These are phyloP conservation scores for Rhagophthalmus giganteus DNA, from an alignment of 2,888 invertebrate species.

Conservation along the genomic window DNA sequence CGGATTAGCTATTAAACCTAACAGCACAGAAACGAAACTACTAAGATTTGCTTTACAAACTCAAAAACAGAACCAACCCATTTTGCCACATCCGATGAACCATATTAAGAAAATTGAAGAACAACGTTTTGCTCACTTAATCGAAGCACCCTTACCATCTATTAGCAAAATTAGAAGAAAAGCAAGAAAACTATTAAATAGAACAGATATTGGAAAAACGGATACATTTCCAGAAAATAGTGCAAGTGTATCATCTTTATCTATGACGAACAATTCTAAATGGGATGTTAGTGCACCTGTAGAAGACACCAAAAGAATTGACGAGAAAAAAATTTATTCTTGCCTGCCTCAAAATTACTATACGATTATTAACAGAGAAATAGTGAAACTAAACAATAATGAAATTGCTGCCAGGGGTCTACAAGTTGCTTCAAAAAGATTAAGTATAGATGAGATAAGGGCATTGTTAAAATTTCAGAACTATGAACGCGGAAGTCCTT, in stretches of 20 bases:
- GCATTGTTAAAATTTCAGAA: slow-evolving; percentile 60
- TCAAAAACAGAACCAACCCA: slow-evolving; percentile 6
- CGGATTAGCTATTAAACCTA: slow-evolving; percentile 44
- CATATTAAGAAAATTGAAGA: slow-evolving; percentile 59
- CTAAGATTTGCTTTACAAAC: slow-evolving; percentile 45
- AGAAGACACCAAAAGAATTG: slow-evolving; percentile 13
- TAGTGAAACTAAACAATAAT: slow-evolving; percentile 51
- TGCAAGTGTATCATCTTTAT: slow-evolving; percentile 16
- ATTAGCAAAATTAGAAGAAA: slow-evolving; percentile 57
- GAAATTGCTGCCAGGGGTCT: slow-evolving; percentile 51
- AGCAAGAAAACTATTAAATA: slow-evolving; percentile 50
- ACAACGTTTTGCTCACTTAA: slow-evolving; percentile 57
- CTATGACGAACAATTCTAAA: slow-evolving; percentile 29
- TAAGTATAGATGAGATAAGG: slow-evolving; percentile 59
- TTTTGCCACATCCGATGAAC: slow-evolving; percentile 11
- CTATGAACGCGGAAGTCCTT: slow-evolving; percentile 59
- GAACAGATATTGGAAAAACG: slow-evolving; percentile 25
- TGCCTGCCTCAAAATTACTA: slow-evolving; percentile 55
- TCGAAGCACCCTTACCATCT: slow-evolving; percentile 41
- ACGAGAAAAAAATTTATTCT: slow-evolving; percentile 37
- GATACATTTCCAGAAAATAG: slow-evolving; percentile 6
- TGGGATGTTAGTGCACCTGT: slow-evolving; percentile 56
- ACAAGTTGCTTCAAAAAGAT: slow-evolving; percentile 57
- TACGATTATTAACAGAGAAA: slow-evolving; percentile 59
- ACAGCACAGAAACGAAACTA: slow-evolving; percentile 47